A percentile compares a stretch with the other conserved stretches of the same genome.
These are phyloP conservation scores for Pristionchus japonicus DNA, from an alignment of 2,888 invertebrate genomes.

Conservation along the genomic window DNA sequence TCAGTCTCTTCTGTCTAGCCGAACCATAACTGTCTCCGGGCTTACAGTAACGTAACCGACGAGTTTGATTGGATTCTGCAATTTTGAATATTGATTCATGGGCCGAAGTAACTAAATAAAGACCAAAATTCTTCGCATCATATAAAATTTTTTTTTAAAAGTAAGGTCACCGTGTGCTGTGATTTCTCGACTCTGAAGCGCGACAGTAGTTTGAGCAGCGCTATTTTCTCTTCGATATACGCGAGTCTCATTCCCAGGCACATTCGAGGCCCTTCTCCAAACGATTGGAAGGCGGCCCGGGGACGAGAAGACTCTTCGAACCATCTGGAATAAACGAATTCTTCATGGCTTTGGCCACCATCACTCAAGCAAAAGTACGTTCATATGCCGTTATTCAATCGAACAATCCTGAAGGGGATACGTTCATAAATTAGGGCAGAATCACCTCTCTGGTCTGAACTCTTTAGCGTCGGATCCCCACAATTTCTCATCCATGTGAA, in stretches of 20 bases:
- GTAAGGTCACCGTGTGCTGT: background rate
- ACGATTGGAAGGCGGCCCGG: constrained; percentile 49
- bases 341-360: background rate
- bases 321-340: constrained; percentile 36
- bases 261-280: too few relatives aligned
- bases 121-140: too few relatives aligned
- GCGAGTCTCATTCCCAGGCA: constrained; percentile 71
- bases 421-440: too few relatives aligned
- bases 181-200: constrained; percentile 10
- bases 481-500: constrained; percentile 19
- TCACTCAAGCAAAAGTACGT: background rate
- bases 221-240: constrained; percentile 67
- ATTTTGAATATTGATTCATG: background rate
- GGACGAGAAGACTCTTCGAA: constrained; percentile 29
- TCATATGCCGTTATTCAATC: background rate
- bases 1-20: background rate
- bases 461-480: constrained; percentile 23
- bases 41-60: background rate
- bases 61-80: constrained; percentile 1
- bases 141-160: too few relatives aligned
- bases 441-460: constrained; percentile 17
- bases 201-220: constrained; percentile 60
- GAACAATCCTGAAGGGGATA: too few relatives aligned
- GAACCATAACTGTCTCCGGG: constrained; percentile 16
- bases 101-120: background rate